Evolutionary conservation across 2,113 vertebrate species (phyloP).

Genomic region (Oreotrochilus melanogaster): DNA sequence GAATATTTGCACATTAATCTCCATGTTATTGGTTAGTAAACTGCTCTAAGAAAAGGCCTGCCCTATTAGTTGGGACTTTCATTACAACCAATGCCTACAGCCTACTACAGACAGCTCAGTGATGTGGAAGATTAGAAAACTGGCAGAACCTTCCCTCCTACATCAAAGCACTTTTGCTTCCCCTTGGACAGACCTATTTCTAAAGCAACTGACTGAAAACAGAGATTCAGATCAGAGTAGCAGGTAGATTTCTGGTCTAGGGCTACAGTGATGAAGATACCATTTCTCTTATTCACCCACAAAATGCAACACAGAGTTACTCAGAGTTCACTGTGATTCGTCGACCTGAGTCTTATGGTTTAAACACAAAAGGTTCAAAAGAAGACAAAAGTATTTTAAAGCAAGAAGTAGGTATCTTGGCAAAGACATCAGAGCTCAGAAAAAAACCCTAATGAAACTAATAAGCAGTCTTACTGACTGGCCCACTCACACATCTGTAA

Average conservation of each 20-base stretch:
- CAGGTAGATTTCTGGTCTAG: background rate
- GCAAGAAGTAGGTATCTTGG: background rate
- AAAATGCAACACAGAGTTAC: background rate
- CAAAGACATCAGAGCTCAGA: background rate
- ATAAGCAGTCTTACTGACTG: background rate
- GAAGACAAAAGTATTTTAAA: background rate
- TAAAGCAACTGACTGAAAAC: background rate
- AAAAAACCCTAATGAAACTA: background rate
- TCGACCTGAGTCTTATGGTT: background rate
- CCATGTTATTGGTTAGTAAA: background rate
- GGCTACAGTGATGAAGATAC: background rate
- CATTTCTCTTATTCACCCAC: background rate
- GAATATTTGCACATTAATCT: background rate
- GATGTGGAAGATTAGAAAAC: accelerated
- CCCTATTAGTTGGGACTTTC: background rate
- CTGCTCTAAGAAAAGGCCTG: background rate
- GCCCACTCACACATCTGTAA: background rate
- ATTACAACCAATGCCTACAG: accelerated
- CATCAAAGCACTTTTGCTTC: background rate
- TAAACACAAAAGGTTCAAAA: background rate
- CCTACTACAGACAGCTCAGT: accelerated
- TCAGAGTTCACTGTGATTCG: background rate
- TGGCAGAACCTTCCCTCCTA: background rate
- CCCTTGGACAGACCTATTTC: background rate
- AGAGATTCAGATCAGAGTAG: background rate